Percentiles rank a stretch among this genome's conserved stretches.
Conservation (phyloP, 30 jellyfish, hydroid and myxozoan genomes). For the Cassiopea xamachana region DNA sequence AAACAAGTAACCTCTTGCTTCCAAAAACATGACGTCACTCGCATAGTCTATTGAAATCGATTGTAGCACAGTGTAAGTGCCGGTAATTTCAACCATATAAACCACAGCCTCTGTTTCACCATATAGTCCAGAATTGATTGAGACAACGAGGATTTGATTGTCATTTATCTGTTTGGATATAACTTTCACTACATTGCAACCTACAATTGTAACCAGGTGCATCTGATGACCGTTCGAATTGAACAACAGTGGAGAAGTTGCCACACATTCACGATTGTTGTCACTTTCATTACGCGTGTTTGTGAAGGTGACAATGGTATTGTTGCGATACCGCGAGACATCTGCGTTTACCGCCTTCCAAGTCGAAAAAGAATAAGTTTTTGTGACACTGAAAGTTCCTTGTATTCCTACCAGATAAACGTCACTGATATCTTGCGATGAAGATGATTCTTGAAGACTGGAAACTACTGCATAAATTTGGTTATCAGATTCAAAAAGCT, state of each 20-base stretch:
- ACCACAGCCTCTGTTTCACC: conserved; percentile 65
- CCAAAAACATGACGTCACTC: conserved; percentile 31
- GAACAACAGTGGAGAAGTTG: conserved; percentile 25
- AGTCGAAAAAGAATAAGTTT: conserved; percentile 12
- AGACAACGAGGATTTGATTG: conserved; percentile 14
- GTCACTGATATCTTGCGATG: conserved; percentile 4
- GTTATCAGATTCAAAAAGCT: neutral
- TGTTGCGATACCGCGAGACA: conserved; percentile 16
- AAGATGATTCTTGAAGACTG: neutral
- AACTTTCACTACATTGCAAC: conserved; percentile 49
- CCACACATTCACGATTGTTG: conserved; percentile 28
- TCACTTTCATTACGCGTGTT: conserved; percentile 41
- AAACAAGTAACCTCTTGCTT: conserved; percentile 26
- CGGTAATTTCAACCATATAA: conserved; percentile 11
- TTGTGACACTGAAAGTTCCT: neutral
- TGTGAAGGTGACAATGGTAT: conserved; percentile 44
- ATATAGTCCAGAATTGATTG: conserved; percentile 39
- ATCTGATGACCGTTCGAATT: neutral
- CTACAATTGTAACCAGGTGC: conserved; percentile 16
- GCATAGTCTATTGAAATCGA: conserved; percentile 55
- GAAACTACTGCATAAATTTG: conserved; percentile 21
- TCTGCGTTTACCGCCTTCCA: conserved; percentile 21
- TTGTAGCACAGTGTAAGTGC: conserved; percentile 41
- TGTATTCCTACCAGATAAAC: neutral
- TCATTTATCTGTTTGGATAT: conserved; percentile 20